These are phyloP conservation scores for Chaetogeoica ovagalla DNA, from an alignment of 2,888 invertebrate genomes.

Conservation along the genomic window DNA sequence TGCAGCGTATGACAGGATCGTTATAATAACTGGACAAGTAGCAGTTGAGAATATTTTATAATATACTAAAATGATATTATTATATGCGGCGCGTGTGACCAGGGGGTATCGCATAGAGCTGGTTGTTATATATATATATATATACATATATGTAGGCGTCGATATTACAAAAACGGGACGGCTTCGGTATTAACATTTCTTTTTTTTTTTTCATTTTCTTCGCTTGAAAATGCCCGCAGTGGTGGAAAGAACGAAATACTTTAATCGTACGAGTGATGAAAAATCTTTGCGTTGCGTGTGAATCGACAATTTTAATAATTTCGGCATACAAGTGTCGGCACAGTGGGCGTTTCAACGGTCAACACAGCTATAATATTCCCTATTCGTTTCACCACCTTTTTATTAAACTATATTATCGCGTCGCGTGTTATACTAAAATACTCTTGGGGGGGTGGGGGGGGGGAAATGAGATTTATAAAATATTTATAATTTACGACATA, in stretches of 20 bases:
- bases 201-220: not conserved
- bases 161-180: slow-evolving; percentile 3
- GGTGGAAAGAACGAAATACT: slow-evolving; percentile 22
- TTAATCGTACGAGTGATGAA: slow-evolving; percentile 25
- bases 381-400: too few relatives aligned
- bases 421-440: too few relatives aligned
- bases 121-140: too few relatives aligned
- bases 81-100: too few relatives aligned
- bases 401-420: too few relatives aligned
- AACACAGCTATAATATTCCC: not conserved
- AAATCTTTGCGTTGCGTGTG: slow-evolving; percentile 32
- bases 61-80: not conserved
- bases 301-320: slow-evolving; percentile 24
- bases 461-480: too few relatives aligned
- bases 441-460: too few relatives aligned
- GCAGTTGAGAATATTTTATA: slow-evolving; percentile 11
- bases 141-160: slow-evolving; percentile 13
- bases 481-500: too few relatives aligned
- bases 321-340: not conserved
- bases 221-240: slow-evolving; percentile 7
- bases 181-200: slow-evolving; percentile 17
- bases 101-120: too few relatives aligned
- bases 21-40: slow-evolving; percentile 39
- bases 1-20: slow-evolving; percentile 11
- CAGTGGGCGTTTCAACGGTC: slow-evolving; percentile 36